Conservation (phyloP, 2,113 vertebrate genomes). For the Bufo gargarizans region DNA sequence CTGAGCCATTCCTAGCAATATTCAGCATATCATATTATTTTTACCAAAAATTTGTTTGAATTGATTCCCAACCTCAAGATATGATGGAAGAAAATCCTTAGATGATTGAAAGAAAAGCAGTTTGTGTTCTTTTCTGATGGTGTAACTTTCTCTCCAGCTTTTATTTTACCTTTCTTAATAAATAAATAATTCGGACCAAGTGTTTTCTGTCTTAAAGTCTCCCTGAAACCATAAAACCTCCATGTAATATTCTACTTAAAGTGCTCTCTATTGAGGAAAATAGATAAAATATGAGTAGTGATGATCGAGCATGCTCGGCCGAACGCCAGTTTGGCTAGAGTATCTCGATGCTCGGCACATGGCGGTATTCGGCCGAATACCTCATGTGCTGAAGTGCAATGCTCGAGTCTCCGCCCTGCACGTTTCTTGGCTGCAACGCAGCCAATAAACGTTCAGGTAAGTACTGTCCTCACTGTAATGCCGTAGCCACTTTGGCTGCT, state of each 20-base stretch:
- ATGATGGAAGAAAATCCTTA: slow-evolving; percentile 36
- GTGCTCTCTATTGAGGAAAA: background rate
- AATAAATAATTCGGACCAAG: background rate
- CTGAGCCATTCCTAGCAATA: background rate
- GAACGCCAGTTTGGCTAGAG: too few species aligned
- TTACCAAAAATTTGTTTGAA: slow-evolving; percentile 36
- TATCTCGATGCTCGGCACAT: too few species aligned
- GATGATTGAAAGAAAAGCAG: slow-evolving; percentile 19
- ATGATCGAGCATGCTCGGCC: too few species aligned
- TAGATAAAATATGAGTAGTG: too few species aligned
- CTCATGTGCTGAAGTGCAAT: too few species aligned
- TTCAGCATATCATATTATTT: slow-evolving; percentile 43
- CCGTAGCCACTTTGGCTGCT: too few species aligned
- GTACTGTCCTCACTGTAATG: too few species aligned
- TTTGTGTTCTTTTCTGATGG: background rate
- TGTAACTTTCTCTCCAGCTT: slow-evolving; percentile 51
- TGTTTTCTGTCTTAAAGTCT: background rate
- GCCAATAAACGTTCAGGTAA: too few species aligned
- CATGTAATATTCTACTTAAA: background rate
- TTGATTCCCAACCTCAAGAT: slow-evolving; percentile 53
- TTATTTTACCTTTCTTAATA: slow-evolving; percentile 45
- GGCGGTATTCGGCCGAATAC: too few species aligned
- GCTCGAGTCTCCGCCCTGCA: too few species aligned
- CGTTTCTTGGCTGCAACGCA: too few species aligned
- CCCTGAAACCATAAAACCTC: background rate